Evolutionary conservation across 1,140 invertebrate species (phyloP), one percentile per base, ranked within the genome.

Genomic region (Ylistrum balloti): DNA sequence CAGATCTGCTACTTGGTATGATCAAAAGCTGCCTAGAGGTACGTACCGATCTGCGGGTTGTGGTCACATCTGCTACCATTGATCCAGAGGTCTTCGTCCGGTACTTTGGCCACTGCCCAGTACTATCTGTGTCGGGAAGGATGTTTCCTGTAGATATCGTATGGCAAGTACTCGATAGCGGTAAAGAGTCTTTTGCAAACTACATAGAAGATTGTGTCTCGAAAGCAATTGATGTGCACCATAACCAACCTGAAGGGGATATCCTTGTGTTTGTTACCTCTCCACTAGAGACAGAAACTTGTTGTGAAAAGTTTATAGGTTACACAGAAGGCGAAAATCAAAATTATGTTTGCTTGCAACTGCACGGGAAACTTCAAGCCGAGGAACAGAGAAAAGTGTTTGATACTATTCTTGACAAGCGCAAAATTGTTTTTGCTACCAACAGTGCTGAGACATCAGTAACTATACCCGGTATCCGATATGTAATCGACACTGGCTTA

Each of bases 361-460:
- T 99, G 2, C 99, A 99, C 96, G 99, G 99, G 0, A 99, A 99
- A 0, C 96, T 99, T 48, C 99, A 99, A 5, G 98, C 99, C 0
- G 99, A 99, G 96, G 97, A 99, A 74, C 99, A 99, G 95, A 99
- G 99, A 95, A 86, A 93, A 33, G 95, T 96, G 0, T 96, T 96
- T 91, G 74, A 94, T 28, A 56, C 92, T 13, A 89, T 92, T 33
- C 33, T 20, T 38, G 93, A 93, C 28, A 92, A 91, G 85, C 56
- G 95, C 86, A 96, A 96, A 92, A 92, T 96, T 85, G 93, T 96
- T 0, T 96, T 96, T 93, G 94, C 95, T 9, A 96, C 95, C 17
- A 96, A 96, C 91, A 93, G 93, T 90, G 96, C 95, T 33, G 96
- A 96, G 91, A 96, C 96, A 20, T 96, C 96, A 5, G 92, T 96